Evolutionary conservation across 2,113 vertebrate genomes (phyloP), one percentile per base, ranked within the genome.

Genomic region (Clarias magur): DNA sequence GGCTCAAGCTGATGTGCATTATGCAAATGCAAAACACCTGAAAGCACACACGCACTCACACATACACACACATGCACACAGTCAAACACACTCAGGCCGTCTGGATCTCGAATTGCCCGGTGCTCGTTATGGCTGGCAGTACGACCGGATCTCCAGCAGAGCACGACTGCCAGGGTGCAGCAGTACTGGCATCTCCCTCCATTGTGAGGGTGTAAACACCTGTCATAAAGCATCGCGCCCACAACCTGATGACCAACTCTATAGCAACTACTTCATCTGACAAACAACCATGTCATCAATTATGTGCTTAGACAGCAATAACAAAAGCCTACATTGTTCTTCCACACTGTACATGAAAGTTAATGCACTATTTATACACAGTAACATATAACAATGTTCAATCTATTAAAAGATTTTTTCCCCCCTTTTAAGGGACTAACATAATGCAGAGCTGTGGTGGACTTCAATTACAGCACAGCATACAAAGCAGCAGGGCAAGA

Each of bases 201-300:
- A 67, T 68, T 82, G 57, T 60, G 57, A 17, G n/a, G 73, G 80
- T 76, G 86, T 89, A 89, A 89, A 88, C 86, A 89, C 88, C 76
- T 85, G 83, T 86, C 76, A 57, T 88, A 87, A 89, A 90, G 78
- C 78, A 73, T 70, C 19, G 11, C 2, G 3, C 76, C 67, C 60
- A 57, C 82, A 82, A 67, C 53, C 34, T 80, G 80, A 86, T 88
- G 88, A 85, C 86, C 82, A 42, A 54, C 16, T 34, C 82, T 70
- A 86, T 88, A 70, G 68, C 80, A 70, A 87, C 73, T 86, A 83
- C 88, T 89, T 78, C 80, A 60, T 56, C 84, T 83, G 87, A 89
- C 85, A 84, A 88, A 89, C 73, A n/a, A 84, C 70, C 85, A 82
- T 30, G 60, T 76, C 82, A 85, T 89, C 84, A 85, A 85, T 89